A percentile compares a stretch with the other conserved stretches of the same genome.
Conservation (phyloP, 2,888 invertebrate genomes). For the Idaea aversata region DNA sequence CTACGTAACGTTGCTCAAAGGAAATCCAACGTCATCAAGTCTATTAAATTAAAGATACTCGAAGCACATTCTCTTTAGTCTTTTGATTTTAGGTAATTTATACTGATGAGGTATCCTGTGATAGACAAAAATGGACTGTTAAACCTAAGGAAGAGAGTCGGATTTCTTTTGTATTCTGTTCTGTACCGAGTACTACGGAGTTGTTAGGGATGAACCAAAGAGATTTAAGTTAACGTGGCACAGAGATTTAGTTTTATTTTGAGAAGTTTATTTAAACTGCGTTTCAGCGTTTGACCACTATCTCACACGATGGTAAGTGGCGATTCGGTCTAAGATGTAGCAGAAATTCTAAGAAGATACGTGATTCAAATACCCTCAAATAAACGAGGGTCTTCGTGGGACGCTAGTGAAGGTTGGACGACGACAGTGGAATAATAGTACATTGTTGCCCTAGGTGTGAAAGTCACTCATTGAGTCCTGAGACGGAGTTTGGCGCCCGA, state of each 20-base stretch:
- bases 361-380: no score
- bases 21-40: slow-evolving; percentile 26
- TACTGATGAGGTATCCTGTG: slow-evolving; percentile 15
- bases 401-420: no score
- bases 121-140: slow-evolving; percentile 19
- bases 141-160: slow-evolving; percentile 17
- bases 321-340: no score
- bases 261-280: no score
- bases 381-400: no score
- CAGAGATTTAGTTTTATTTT: background rate
- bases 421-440: no score
- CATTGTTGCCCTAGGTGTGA: no score
- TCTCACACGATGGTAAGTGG: no score
- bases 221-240: background rate
- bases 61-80: slow-evolving; percentile 34
- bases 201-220: slow-evolving; percentile 34
- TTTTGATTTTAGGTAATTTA: slow-evolving; percentile 37
- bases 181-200: slow-evolving; percentile 29
- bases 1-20: slow-evolving; percentile 22
- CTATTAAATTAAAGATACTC: slow-evolving; percentile 34
- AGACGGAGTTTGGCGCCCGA: no score
- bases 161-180: slow-evolving; percentile 33
- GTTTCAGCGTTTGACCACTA: no score
- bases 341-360: no score
- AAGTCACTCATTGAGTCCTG: no score